Evolutionary conservation across 1,140 invertebrate genomes (phyloP).

Genomic region (Caenorhabditis brenneri): DNA sequence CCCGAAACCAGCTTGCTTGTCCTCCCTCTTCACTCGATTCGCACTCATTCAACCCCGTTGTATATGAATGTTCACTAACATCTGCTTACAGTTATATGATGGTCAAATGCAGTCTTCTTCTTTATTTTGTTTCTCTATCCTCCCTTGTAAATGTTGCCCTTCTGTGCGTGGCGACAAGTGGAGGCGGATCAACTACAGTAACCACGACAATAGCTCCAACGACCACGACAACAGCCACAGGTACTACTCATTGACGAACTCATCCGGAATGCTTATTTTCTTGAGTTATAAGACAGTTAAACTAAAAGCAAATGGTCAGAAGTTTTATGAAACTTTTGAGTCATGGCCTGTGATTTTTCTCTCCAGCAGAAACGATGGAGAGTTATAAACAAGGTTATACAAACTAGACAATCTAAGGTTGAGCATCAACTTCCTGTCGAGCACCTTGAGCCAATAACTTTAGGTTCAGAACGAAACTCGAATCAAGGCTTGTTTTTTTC

Average conservation of each 20-base stretch:
- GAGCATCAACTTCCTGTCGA: no score
- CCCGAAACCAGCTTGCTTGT: slow-evolving; percentile 33
- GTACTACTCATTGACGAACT: not conserved
- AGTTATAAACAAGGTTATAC: no score
- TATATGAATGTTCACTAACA: slow-evolving; percentile 22
- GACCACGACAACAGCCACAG: not conserved
- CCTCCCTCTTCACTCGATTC: slow-evolving; percentile 35
- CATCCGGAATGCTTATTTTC: no score
- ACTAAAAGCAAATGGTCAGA: no score
- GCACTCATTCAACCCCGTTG: not conserved
- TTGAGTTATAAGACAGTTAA: no score
- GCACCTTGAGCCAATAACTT: no score
- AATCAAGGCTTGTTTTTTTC: no score
- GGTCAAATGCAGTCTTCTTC: slow-evolving; percentile 29
- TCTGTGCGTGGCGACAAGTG: not conserved
- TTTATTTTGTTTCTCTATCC: not conserved
- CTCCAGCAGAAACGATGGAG: no score
- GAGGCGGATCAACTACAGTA: slow-evolving; percentile 14
- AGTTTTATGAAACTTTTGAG: no score
- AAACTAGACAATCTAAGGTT: no score
- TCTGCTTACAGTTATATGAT: slow-evolving; percentile 29
- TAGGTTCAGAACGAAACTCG: no score
- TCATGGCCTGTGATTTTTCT: no score
- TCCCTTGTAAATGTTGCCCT: not conserved
- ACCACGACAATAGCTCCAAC: slow-evolving; percentile 7